phyloP scores from a whole-genome alignment of 1,140 invertebrate species.

The Drosophila chauvacae region DNA sequence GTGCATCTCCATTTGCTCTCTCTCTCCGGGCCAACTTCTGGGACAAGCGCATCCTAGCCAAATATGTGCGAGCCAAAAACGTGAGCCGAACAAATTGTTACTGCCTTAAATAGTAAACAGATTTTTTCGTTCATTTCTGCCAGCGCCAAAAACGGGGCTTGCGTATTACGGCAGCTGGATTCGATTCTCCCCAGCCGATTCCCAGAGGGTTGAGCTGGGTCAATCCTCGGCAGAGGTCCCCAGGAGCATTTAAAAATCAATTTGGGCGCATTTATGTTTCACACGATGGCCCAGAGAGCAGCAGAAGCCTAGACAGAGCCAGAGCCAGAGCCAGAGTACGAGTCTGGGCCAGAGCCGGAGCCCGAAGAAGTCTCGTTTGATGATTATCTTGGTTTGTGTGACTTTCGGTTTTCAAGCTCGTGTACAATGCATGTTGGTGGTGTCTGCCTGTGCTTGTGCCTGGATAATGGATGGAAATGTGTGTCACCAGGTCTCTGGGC shows the following conservation, averaged over 20 bases:
- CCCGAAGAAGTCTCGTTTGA: conserved; percentile 37
- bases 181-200: conserved; percentile 47
- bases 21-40: conserved; percentile 1
- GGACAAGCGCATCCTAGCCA: conserved; percentile 47
- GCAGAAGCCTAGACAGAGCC: conserved; percentile 3
- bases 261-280: conserved; percentile 66
- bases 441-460: conserved; percentile 21
- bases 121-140: conserved; percentile 40
- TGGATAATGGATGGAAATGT: conserved; percentile 60
- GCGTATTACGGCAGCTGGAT: conserved; percentile 50
- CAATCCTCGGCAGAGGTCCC: conserved; percentile 44
- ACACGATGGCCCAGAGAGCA: conserved; percentile 58
- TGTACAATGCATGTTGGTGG: conserved; percentile 45
- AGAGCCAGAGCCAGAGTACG: not conserved
- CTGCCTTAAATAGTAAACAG: conserved; percentile 65
- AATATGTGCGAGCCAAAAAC: conserved; percentile 61
- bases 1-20: conserved; percentile 8
- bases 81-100: conserved; percentile 70
- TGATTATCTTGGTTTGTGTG: conserved; percentile 52
- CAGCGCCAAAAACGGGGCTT: conserved; percentile 44
- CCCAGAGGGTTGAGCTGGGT: conserved; percentile 64
- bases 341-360: not conserved
- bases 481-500: conserved; percentile 65
- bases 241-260: conserved; percentile 64
- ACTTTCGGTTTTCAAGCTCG: conserved; percentile 68